Percentiles rank a stretch among this genome's conserved stretches.
phyloP scores from a whole-genome alignment of 2,888 invertebrate genomes.

The Tuta absoluta region DNA sequence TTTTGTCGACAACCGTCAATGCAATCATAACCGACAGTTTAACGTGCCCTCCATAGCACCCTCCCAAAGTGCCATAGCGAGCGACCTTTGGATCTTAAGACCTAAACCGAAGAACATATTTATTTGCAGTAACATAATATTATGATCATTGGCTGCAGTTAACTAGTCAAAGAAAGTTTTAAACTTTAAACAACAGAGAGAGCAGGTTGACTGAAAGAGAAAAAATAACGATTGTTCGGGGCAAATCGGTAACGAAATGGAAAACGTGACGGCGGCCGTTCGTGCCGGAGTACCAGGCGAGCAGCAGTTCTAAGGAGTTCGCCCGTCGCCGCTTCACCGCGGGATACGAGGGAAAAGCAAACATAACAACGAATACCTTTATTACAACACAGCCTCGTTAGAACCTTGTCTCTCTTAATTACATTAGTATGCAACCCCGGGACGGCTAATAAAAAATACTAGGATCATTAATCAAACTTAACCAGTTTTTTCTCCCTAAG shows the following conservation, averaged over 20 bases:
- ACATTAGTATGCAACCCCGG: conserved; percentile 36
- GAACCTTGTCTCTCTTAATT: conserved; percentile 34
- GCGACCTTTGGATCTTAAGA: too few relatives aligned
- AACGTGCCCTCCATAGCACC: too few relatives aligned
- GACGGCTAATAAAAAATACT: conserved; percentile 33
- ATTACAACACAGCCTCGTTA: conserved; percentile 30
- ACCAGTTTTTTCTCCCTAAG: conserved; percentile 32
- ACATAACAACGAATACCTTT: conserved; percentile 15
- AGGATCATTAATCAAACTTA: conserved; percentile 37
- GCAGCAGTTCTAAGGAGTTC: conserved; percentile 21
- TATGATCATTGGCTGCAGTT: too few relatives aligned
- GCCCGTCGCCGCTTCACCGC: not conserved
- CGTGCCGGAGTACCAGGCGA: conserved; percentile 30
- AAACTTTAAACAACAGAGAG: not conserved
- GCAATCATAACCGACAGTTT: too few relatives aligned
- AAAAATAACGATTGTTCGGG: not conserved
- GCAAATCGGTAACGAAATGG: conserved; percentile 25
- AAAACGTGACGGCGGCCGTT: conserved; percentile 32
- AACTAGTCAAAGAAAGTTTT: too few relatives aligned
- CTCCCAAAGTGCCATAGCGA: too few relatives aligned
- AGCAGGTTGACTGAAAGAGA: not conserved
- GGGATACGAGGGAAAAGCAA: conserved; percentile 26
- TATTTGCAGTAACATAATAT: too few relatives aligned
- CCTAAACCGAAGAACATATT: too few relatives aligned
- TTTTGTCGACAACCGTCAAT: too few relatives aligned